Base-by-base conservation (phyloP, 2,113 vertebrate species). In the Clupea harengus region DNA sequence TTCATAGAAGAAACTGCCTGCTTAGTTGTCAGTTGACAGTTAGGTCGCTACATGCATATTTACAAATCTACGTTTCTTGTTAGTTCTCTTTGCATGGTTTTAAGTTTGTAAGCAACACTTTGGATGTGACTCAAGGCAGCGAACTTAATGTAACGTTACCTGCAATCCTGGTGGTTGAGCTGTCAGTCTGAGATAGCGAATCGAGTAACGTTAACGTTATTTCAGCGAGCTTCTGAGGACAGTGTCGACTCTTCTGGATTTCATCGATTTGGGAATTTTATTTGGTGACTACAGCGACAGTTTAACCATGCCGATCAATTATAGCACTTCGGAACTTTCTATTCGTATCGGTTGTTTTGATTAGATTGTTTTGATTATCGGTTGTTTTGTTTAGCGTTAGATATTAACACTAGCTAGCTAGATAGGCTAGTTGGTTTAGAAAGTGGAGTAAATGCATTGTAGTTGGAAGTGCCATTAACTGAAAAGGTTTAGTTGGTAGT, bases 401-500 rank as follows among this genome's bases (percentile, higher is more conserved):
- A 67, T 28, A 78, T 39, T 78, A 78, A 78, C 9, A 78, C 72
- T 11, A 78, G 72, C 72, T 78, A 78, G 72, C 72, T 78, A 78
- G 39, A 39, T 39, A 39, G 28, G 72, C 72, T 78, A 78, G 72
- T 78, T 78, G 72, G 72, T 39, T 39, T 78, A 78, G 72, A 78
- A 78, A 78, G 39, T 39, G 32, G 32, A 72, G 64, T 13, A 13
- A 11, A 32, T 32, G 25, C 72, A 39, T 72, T 72, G 64, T 72
- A 72, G 64, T 72, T 78, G 2, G 72, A 78, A 44, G 72, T 78
- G 72, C 64, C 25, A 72, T 72, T 32, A 72, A 72, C 67, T 39
- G 39, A 39, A 39, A 39, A 39, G 28, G 67, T 75, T 64, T 39
- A 75, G 67, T 32, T 78, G 72, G 72, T 78, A 78, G 72, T 64